These are phyloP conservation scores for Cheilosia variabilis DNA, from an alignment of 2,888 invertebrate genomes.

Conservation along the genomic window DNA sequence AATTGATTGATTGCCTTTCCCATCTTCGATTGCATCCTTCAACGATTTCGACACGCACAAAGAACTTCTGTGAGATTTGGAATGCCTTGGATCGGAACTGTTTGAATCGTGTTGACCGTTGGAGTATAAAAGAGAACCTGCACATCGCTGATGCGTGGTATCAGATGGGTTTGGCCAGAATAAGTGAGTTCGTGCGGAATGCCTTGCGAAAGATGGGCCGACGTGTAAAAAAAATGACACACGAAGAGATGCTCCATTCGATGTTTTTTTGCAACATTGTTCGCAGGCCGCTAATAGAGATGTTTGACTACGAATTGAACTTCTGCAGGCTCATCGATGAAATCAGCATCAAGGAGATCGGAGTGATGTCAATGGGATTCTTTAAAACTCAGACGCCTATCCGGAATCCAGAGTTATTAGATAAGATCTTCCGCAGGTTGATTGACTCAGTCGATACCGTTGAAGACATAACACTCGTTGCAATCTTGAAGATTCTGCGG, in stretches of 20 bases:
- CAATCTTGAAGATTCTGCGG: constrained; percentile 86
- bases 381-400: constrained; percentile 90
- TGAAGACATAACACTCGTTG: constrained; percentile 87
- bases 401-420: constrained; percentile 84
- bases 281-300: constrained; percentile 85
- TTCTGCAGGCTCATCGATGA: constrained; percentile 85
- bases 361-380: constrained; percentile 89
- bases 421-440: constrained; percentile 85
- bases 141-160: constrained; percentile 87
- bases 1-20: constrained; percentile 85
- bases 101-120: constrained; percentile 83
- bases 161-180: constrained; percentile 85
- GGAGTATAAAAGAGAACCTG: constrained; percentile 86
- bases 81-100: constrained; percentile 88
- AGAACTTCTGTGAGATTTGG: constrained; percentile 88
- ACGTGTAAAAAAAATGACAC: constrained; percentile 86
- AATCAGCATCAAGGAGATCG: constrained; percentile 88
- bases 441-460: constrained; percentile 85
- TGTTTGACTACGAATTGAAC: constrained; percentile 88
- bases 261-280: constrained; percentile 88
- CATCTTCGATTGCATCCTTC: constrained; percentile 85
- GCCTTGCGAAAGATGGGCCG: constrained; percentile 85
- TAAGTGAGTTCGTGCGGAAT: constrained; percentile 85
- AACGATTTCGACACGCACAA: constrained; percentile 84
- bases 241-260: constrained; percentile 87